Conservation (phyloP, 1,140 invertebrate genomes). For the Dermatophagoides farinae region DNA sequence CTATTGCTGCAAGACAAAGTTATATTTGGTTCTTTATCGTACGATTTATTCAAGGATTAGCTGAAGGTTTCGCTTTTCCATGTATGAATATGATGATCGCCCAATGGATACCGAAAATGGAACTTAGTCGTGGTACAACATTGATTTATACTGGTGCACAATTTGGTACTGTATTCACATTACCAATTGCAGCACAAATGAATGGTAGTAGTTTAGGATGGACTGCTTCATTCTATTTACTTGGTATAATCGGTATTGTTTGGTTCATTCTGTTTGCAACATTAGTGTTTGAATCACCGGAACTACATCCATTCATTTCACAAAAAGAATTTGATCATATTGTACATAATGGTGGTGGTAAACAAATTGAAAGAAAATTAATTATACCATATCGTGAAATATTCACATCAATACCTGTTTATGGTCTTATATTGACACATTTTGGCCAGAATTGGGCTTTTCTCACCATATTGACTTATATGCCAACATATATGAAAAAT, state of each 20-base stretch:
- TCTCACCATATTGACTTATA: conserved; percentile 76
- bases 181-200: conserved; percentile 17
- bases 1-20: conserved; percentile 5
- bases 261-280: conserved; percentile 17
- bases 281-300: conserved; percentile 13
- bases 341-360: conserved; percentile 27
- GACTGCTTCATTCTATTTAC: conserved; percentile 16
- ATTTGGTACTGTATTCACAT: conserved; percentile 23
- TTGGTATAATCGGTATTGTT: conserved; percentile 12
- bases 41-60: conserved; percentile 18
- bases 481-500: conserved; percentile 80
- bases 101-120: conserved; percentile 19
- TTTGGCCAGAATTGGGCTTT: conserved; percentile 80
- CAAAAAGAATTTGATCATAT: conserved; percentile 25
- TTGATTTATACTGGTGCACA: conserved; percentile 19
- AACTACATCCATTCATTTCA: conserved; percentile 15
- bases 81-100: conserved; percentile 26
- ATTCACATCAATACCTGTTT: conserved; percentile 58
- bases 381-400: conserved; percentile 57
- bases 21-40: conserved; percentile 2
- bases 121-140: conserved; percentile 6
- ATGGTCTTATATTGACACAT: conserved; percentile 76
- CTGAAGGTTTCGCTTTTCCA: conserved; percentile 24
- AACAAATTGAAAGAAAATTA: conserved; percentile 23
- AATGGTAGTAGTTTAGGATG: conserved; percentile 11